Base-by-base conservation (phyloP, 2,113 vertebrate species). In the Scortum barcoo region DNA sequence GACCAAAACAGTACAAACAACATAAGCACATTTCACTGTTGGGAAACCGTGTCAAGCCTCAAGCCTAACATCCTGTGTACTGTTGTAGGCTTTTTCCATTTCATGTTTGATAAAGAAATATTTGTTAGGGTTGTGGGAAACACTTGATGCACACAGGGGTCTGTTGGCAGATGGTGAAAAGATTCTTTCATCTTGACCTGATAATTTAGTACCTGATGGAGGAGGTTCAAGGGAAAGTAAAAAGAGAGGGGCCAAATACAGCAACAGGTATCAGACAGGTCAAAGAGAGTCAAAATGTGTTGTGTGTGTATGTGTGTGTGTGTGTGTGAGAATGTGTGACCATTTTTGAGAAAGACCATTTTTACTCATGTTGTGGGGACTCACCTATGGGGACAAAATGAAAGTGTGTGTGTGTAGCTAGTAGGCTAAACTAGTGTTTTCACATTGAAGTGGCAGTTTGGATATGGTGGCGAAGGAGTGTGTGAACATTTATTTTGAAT, bases 21-120 rank as follows among this genome's bases (percentile, higher is more conserved):
- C 26, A 19, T 24, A 51, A 53, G 48, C 66, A 62, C 33, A 30
- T 77, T 76, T 72, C 53, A 70, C 8, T 65, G 60, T 62, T 78
- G 2, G 76, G 65, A 84, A 81, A 76, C 72, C 51, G n/a, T 12
- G 56, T 61, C 38, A 33, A 51, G 60, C 72, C 65, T 60, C 9
- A 10, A 77, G 78, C 30, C 46, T 13, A n/a, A 80, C 81, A 88
- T 93, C 89, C 90, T 91, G 84, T 78, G 72, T 60, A 46, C 42
- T 42, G 56, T 72, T 48, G 5, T 78, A 28, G 50, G 24, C 10
- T 72, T 76, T 57, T 80, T 78, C 60, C 53, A 65, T 60, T 24
- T 46, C 24, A 9, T 19, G 50, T 84, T 72, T 80, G 76, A 84
- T 54, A 36, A 75, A 53, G 57, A 71, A 86, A 80, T 76, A 22